These are phyloP conservation scores for Scaptomyza montana DNA, from an alignment of 1,140 invertebrate genomes.

Conservation along the genomic window DNA sequence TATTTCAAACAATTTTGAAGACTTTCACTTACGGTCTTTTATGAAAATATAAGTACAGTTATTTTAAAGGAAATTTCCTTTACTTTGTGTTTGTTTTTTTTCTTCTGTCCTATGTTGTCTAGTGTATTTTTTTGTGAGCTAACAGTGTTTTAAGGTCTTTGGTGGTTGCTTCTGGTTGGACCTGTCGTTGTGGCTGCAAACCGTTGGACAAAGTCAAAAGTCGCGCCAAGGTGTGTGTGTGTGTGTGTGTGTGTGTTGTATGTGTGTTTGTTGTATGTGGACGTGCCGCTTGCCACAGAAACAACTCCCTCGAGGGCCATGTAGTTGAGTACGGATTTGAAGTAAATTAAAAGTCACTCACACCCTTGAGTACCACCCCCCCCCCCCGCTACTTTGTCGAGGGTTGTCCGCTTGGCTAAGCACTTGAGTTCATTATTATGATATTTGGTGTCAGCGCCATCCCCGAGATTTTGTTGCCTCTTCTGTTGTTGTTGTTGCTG, in stretches of 20 bases:
- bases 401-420: conserved; percentile 16
- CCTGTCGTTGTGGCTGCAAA: conserved; percentile 3
- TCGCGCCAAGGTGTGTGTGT: conserved; percentile 48
- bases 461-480: conserved; percentile 26
- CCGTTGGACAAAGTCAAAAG: conserved; percentile 55
- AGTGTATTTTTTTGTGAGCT: conserved; percentile 38
- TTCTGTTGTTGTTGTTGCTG: background rate
- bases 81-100: too few relatives aligned
- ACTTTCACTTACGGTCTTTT: too few relatives aligned
- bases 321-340: conserved; percentile 81
- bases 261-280: conserved; percentile 12
- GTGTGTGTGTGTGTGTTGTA: background rate
- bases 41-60: too few relatives aligned
- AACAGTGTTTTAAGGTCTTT: conserved; percentile 12
- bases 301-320: conserved; percentile 74
- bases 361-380: conserved; percentile 28
- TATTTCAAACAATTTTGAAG: too few relatives aligned
- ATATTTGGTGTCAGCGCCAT: conserved; percentile 79
- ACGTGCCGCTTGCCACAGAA: conserved; percentile 49
- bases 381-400: background rate
- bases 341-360: conserved; percentile 84
- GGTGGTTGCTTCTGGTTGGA: conserved; percentile 42
- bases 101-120: background rate
- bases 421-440: conserved; percentile 82
- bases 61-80: too few relatives aligned